Evolutionary conservation across 2,888 invertebrate genomes (phyloP).

Genomic region (Drosophila meridionalis): DNA sequence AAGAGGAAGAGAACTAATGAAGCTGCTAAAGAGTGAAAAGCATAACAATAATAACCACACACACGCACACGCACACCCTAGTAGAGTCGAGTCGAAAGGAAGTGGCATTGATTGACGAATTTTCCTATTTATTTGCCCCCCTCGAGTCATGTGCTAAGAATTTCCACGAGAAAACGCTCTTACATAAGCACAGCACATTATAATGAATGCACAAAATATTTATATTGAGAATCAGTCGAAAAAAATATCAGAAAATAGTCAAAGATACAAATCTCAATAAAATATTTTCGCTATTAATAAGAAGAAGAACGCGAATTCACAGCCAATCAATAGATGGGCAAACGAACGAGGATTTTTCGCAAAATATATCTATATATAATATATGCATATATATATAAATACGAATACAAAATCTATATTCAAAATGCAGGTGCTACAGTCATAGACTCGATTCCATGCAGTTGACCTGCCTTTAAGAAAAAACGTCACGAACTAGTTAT

Average conservation of each 20-base stretch:
- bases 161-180: constrained; percentile 60
- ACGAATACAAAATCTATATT: background rate
- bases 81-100: constrained; percentile 48
- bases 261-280: constrained; percentile 74
- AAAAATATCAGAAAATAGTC: constrained; percentile 55
- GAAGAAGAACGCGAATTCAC: constrained; percentile 64
- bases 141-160: constrained; percentile 63
- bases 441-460: constrained; percentile 24
- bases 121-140: background rate
- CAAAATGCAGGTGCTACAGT: constrained; percentile 9
- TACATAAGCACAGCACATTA: constrained; percentile 63
- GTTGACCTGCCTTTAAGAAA: constrained; percentile 45
- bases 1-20: constrained; percentile 32
- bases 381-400: background rate
- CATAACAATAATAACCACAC: constrained; percentile 32
- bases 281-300: constrained; percentile 77
- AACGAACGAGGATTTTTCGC: constrained; percentile 3
- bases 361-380: constrained; percentile 15
- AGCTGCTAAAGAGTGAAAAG: constrained; percentile 25
- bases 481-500: constrained; percentile 47
- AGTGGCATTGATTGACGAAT: constrained; percentile 72
- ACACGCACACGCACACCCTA: constrained; percentile 17
- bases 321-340: constrained; percentile 61
- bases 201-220: constrained; percentile 57
- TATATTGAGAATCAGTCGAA: constrained; percentile 43